Conservation (phyloP, 1,140 invertebrate species). For the Euura lappo region DNA sequence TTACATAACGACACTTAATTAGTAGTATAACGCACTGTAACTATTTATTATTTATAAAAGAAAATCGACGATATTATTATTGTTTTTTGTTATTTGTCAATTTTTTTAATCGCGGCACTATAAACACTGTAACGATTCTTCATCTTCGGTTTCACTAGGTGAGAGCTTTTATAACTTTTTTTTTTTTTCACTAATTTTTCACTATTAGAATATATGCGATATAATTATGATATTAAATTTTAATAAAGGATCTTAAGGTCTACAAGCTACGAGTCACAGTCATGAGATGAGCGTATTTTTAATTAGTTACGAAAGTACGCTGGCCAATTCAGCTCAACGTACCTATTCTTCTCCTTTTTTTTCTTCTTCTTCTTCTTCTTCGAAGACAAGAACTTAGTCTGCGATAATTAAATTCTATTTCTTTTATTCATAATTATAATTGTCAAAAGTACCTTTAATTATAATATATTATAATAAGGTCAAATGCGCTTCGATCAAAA, state of each 20-base stretch:
- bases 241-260: conserved; percentile 7
- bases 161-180: neutral
- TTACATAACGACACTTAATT: no score
- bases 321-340: neutral
- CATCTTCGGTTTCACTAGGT: no score
- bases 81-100: no score
- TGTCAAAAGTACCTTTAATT: neutral
- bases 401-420: conserved; percentile 5
- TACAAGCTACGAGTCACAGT: conserved; percentile 45
- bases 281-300: conserved; percentile 42
- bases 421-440: neutral
- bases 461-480: neutral
- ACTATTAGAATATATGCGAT: neutral
- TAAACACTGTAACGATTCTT: no score
- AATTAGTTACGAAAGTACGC: conserved; percentile 5
- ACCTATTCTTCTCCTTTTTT: no score
- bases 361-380: neutral
- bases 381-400: neutral
- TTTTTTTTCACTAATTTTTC: neutral
- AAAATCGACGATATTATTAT: no score
- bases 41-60: no score
- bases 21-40: no score
- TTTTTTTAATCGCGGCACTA: no score
- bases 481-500: neutral
- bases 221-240: neutral